Evolutionary conservation across 2,797 vertebrate species (phyloP).

Genomic region (Harpagifer antarcticus): DNA sequence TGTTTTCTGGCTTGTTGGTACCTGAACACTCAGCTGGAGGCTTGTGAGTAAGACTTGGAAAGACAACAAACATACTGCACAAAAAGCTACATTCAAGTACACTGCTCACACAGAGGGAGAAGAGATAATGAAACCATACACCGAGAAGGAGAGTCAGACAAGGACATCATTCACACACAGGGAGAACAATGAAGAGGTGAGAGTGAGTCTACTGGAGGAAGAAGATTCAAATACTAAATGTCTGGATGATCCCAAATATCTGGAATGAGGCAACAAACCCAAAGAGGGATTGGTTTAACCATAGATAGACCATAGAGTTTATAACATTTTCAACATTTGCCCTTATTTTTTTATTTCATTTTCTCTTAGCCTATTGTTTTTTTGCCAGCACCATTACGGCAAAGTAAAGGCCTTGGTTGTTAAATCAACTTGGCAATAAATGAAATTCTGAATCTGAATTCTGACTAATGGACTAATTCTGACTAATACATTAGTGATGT

Average conservation of each 20-base stretch:
- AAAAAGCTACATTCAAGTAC: neutral
- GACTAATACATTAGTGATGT: too few relatives aligned
- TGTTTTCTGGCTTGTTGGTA: neutral
- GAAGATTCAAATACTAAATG: neutral
- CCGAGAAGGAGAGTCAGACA: slow-evolving; percentile 1
- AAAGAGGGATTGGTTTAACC: too few relatives aligned
- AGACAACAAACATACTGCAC: neutral
- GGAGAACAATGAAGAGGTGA: neutral
- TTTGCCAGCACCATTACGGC: too few relatives aligned
- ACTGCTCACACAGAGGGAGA: neutral
- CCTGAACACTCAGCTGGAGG: neutral
- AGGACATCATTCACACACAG: neutral
- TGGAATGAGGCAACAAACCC: too few relatives aligned
- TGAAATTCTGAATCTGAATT: too few relatives aligned
- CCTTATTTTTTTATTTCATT: too few relatives aligned
- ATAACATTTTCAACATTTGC: too few relatives aligned
- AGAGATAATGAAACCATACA: neutral
- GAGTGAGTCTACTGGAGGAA: neutral
- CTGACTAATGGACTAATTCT: too few relatives aligned
- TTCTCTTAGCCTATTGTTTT: too few relatives aligned
- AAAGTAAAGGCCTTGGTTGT: too few relatives aligned
- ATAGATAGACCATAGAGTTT: too few relatives aligned
- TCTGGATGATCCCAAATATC: neutral
- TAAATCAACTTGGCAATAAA: too few relatives aligned
- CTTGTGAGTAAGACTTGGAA: slow-evolving; percentile 1